phyloP scores from a whole-genome alignment of 2,113 vertebrate genomes.

The Setophaga petechia region DNA sequence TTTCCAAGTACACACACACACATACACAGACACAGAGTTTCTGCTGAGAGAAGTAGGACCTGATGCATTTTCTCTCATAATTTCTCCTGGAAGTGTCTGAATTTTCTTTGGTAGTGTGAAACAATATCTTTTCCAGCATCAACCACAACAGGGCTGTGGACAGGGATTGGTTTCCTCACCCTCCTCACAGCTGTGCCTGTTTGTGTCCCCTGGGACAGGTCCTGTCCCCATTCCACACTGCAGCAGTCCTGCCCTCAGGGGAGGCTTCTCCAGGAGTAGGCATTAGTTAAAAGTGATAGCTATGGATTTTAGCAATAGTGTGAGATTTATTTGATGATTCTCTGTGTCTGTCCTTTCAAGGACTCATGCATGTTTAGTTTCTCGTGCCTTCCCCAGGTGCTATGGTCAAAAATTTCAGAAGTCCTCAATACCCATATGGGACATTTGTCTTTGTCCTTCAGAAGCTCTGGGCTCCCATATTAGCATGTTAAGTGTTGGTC shows the following conservation, averaged over 20 bases:
- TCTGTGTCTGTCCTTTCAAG: neutral
- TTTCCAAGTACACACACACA: neutral
- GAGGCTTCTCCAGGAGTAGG: neutral
- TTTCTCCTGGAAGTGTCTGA: neutral
- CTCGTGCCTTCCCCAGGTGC: neutral
- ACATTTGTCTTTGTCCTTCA: neutral
- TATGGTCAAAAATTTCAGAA: neutral
- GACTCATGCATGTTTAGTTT: neutral
- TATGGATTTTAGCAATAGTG: neutral
- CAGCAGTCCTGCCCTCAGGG: neutral
- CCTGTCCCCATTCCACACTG: neutral
- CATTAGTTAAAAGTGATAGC: neutral
- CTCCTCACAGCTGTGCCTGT: neutral
- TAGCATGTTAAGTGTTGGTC: neutral
- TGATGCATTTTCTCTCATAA: neutral
- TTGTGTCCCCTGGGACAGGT: neutral
- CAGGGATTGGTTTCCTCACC: neutral
- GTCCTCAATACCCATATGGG: neutral
- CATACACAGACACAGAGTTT: neutral
- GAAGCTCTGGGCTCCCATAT: neutral
- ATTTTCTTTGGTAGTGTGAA: neutral
- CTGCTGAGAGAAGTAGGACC: neutral
- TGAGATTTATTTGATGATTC: neutral
- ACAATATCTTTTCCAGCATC: neutral
- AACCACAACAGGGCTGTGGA: neutral